Conservation (phyloP, 2,888 invertebrate species). For the Oegoconia quadripuncta region DNA sequence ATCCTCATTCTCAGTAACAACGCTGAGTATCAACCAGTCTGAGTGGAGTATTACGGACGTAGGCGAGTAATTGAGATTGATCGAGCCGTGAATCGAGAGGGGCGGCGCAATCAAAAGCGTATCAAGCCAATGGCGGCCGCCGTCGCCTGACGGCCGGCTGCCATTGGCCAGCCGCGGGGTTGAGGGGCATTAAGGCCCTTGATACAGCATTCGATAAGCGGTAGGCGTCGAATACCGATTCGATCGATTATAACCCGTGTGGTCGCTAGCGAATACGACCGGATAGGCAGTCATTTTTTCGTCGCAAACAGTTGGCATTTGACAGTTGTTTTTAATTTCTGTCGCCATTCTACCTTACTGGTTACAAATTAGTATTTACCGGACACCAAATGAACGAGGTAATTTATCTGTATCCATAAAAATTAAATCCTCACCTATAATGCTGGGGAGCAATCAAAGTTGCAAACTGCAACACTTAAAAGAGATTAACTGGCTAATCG, state of each 20-base stretch:
- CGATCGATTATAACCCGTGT: slow-evolving; percentile 66
- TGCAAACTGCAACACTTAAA: slow-evolving; percentile 56
- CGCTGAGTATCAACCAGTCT: slow-evolving; percentile 16
- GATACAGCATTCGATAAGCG: slow-evolving; percentile 73
- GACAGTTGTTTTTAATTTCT: slow-evolving; percentile 13
- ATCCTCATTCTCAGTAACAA: background rate
- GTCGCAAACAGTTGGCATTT: slow-evolving; percentile 16
- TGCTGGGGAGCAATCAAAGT: slow-evolving; percentile 58
- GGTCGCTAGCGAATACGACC: slow-evolving; percentile 26
- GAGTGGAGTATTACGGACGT: slow-evolving; percentile 39
- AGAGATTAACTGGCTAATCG: slow-evolving; percentile 63
- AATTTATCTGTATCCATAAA: slow-evolving; percentile 28
- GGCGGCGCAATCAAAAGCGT: slow-evolving; percentile 76
- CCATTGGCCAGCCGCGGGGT: slow-evolving; percentile 64
- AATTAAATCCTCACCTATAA: slow-evolving; percentile 35
- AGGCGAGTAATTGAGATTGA: slow-evolving; percentile 71
- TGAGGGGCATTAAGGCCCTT: slow-evolving; percentile 67
- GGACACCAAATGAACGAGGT: slow-evolving; percentile 1
- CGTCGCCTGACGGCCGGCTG: slow-evolving; percentile 38
- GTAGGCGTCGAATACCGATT: slow-evolving; percentile 67
- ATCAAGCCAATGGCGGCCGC: slow-evolving; percentile 66
- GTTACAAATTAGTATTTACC: background rate
- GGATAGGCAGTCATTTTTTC: slow-evolving; percentile 23
- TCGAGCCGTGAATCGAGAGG: slow-evolving; percentile 70
- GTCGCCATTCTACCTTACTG: slow-evolving; percentile 5